Evolutionary conservation across 2,888 invertebrate species (phyloP).

Genomic region (Sussaba pulchella): DNA sequence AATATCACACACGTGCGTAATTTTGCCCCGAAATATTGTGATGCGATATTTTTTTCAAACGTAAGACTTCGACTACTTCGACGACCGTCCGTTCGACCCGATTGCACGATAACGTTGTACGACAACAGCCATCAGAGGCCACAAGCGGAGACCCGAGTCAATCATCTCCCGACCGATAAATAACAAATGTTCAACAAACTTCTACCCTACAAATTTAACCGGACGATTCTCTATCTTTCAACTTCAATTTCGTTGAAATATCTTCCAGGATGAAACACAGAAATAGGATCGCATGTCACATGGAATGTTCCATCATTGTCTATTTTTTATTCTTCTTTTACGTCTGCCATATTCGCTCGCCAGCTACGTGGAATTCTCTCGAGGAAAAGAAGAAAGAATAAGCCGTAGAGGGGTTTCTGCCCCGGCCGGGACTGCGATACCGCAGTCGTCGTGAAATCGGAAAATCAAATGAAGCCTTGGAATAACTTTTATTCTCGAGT

Average conservation of each 20-base stretch:
- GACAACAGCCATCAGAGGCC: no score
- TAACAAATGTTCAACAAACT: no score
- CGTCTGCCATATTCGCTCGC: not conserved
- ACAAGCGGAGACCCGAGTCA: no score
- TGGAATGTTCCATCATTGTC: not conserved
- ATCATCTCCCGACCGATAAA: no score
- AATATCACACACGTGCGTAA: no score
- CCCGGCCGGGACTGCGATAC: not conserved
- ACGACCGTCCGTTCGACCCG: no score
- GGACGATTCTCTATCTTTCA: not conserved
- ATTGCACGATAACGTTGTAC: no score
- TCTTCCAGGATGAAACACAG: not conserved
- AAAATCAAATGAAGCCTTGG: conserved; percentile 46
- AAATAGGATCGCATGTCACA: not conserved
- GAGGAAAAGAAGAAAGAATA: not conserved
- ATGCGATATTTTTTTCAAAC: no score
- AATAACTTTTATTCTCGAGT: conserved; percentile 73
- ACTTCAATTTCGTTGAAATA: not conserved
- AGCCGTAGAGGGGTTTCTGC: not conserved
- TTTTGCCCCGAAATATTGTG: no score
- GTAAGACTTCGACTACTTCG: no score
- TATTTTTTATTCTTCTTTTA: not conserved
- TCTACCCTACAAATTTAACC: no score
- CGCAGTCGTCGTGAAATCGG: not conserved
- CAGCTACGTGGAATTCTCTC: conserved; percentile 3